Evolutionary conservation across 2,888 invertebrate species (phyloP).

Genomic region (Ganaspis brasiliensis): DNA sequence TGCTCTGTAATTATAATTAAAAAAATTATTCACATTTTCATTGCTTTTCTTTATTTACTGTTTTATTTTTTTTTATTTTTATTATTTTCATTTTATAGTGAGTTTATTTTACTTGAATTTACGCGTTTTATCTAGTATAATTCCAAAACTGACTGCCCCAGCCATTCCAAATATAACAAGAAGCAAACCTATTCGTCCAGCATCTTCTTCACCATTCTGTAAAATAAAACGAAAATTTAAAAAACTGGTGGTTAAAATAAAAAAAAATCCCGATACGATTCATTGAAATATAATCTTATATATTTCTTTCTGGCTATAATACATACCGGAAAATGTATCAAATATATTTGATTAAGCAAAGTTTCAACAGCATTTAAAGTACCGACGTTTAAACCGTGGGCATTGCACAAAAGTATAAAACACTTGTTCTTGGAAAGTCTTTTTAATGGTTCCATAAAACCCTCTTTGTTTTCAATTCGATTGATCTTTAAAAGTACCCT

Average conservation of each 20-base stretch:
- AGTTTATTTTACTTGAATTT: conserved; percentile 83
- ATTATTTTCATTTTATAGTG: conserved; percentile 64
- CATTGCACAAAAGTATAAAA: conserved; percentile 82
- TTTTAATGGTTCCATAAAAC: conserved; percentile 71
- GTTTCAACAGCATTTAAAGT: conserved; percentile 88
- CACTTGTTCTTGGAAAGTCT: conserved; percentile 81
- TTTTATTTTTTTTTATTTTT: too few species aligned
- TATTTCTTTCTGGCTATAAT: too few species aligned
- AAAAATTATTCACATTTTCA: too few species aligned
- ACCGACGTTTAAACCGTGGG: conserved; percentile 87
- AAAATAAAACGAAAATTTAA: too few species aligned
- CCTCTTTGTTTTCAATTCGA: conserved; percentile 44
- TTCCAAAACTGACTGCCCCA: conserved; percentile 85
- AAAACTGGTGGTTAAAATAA: neutral
- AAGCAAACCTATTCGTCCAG: conserved; percentile 84
- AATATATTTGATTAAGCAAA: conserved; percentile 80
- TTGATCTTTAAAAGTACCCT: conserved; percentile 55
- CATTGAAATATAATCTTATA: too few species aligned
- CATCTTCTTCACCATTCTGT: conserved; percentile 82
- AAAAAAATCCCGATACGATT: too few species aligned
- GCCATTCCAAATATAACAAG: conserved; percentile 85
- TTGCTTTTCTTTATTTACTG: too few species aligned
- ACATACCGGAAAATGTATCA: conserved; percentile 77
- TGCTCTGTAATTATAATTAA: conserved; percentile 79
- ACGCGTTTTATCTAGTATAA: conserved; percentile 85